These are phyloP conservation scores for Lophura swinhoii DNA, from an alignment of 2,797 vertebrate genomes.

Conservation along the genomic window DNA sequence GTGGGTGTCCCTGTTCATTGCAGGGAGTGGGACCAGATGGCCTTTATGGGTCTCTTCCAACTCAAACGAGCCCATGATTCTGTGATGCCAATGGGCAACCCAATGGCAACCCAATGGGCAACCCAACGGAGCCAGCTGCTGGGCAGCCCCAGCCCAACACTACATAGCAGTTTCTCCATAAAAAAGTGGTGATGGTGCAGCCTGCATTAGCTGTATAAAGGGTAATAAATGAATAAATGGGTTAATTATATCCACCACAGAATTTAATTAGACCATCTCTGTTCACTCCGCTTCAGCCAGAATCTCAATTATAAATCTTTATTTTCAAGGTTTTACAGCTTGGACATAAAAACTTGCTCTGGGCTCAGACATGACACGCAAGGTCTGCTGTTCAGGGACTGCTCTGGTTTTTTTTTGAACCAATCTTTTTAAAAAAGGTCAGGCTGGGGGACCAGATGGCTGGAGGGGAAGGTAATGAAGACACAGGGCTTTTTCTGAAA, in stretches of 20 bases:
- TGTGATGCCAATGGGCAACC: no score
- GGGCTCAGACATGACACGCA: conserved; percentile 31
- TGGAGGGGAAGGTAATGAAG: conserved; percentile 49
- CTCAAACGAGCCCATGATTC: no score
- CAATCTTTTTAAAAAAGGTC: conserved; percentile 52
- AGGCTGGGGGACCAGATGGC: conserved; percentile 43
- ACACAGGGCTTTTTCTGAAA: conserved; percentile 11
- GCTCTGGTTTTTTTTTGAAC: not conserved
- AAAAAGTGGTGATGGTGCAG: conserved; percentile 29
- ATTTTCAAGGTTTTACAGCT: conserved; percentile 71
- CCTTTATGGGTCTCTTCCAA: no score
- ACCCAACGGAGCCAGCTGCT: not conserved
- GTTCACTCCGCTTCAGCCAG: conserved; percentile 67
- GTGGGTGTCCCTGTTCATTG: no score
- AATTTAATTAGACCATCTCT: conserved; percentile 81
- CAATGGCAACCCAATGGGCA: no score
- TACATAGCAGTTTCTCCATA: conserved; percentile 34
- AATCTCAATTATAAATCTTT: conserved; percentile 79
- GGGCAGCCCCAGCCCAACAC: not conserved
- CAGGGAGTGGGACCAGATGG: no score
- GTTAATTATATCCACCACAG: conserved; percentile 78
- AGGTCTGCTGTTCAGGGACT: conserved; percentile 33
- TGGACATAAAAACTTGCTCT: conserved; percentile 66
- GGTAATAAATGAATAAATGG: conserved; percentile 77
- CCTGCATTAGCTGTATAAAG: conserved; percentile 52